Base-by-base conservation (phyloP, 30 jellyfish, hydroid and myxozoan species). In the Sanderia malayensis region DNA sequence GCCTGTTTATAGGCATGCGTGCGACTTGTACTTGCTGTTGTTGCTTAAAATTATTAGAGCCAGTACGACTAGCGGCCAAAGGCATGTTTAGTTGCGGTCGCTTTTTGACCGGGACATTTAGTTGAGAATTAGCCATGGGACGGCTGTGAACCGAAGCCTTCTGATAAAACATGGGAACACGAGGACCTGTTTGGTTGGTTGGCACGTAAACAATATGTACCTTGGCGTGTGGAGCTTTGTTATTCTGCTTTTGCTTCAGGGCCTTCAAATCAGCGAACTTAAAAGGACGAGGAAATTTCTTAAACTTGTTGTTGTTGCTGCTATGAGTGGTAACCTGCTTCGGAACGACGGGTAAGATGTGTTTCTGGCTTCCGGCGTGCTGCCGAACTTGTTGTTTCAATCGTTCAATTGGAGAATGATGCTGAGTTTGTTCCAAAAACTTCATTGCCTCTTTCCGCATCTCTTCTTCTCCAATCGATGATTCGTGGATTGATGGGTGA, bases 311-410 rank as follows among this genome's bases (percentile, higher is more conserved):
- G 66, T 21, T 64, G 24, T 37, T 28, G n/a, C n/a, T n/a, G n/a
- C n/a, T n/a, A n/a, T n/a, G n/a, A n/a, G n/a, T n/a, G n/a, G n/a
- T n/a, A n/a, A 44, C 63, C 28, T 61, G 44, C 66, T 76, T 76
- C 9, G 87, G 87, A 46, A 76, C 79, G 10, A 76, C 80, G 19
- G 87, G 87, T 10, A 76, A 32, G 1, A 76, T 76, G 66, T 76
- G 79, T 52, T 76, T 76, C 37, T 76, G 87, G 29, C 47, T 61
- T 13, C 79, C 87, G 11, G 80, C 17, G 24, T 64, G 89, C 37
- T 77, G 89, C 58, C 65, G 89, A 30, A 68, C 92, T 58, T 80
- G 92, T 52, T 80, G 84, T 52, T 69, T 80, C 18, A 80, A 32
- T 3, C 84, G 83, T 34, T 78, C 46, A 32, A 79, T 64, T n/a